phyloP scores from a whole-genome alignment of 2,797 vertebrate genomes.

The Poecilia gillii region DNA sequence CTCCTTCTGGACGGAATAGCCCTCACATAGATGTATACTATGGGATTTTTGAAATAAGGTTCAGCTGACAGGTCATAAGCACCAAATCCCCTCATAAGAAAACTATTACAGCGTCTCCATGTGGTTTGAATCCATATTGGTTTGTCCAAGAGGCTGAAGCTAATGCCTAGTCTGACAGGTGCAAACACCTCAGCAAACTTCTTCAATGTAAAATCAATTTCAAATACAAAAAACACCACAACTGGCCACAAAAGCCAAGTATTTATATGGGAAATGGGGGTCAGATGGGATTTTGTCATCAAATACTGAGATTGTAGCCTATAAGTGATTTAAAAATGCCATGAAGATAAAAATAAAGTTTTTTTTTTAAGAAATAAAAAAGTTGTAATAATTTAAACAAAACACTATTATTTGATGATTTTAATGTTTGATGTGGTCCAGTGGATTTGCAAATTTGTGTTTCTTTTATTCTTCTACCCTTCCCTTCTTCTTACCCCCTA shows the following conservation, averaged over 20 bases:
- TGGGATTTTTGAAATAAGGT: neutral
- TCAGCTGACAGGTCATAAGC: neutral
- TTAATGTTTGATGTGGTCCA: neutral
- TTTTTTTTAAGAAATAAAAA: neutral
- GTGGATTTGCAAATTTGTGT: neutral
- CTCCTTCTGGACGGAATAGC: neutral
- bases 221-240: neutral
- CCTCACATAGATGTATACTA: neutral
- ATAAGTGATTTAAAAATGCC: neutral
- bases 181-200: neutral
- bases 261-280: neutral
- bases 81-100: neutral
- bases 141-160: neutral
- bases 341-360: neutral
- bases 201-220: neutral
- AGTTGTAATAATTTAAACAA: neutral
- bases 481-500: too few species aligned
- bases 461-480: too few species aligned
- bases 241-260: neutral
- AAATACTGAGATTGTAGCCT: neutral
- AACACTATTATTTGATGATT: neutral
- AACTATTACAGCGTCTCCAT: neutral
- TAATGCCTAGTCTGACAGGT: neutral
- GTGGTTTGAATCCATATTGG: neutral
- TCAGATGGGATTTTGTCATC: neutral